These are phyloP conservation scores for Acanthopleura granulata DNA, from an alignment of 2,888 invertebrate species.

Conservation along the genomic window DNA sequence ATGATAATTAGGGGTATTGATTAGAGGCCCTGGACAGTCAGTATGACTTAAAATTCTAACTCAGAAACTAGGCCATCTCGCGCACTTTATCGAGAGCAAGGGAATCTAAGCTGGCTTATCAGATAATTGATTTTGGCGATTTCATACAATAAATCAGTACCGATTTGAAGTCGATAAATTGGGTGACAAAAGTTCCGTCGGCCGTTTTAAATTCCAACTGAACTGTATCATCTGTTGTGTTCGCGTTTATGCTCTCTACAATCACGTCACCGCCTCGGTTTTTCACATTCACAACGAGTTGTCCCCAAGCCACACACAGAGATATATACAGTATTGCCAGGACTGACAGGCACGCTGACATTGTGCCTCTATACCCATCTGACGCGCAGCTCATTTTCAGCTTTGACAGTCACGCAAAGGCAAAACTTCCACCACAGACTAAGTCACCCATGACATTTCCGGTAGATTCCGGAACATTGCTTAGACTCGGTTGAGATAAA, in stretches of 20 bases:
- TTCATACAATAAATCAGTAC: conserved; percentile 75
- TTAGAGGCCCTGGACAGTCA: too few species aligned
- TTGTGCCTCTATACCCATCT: background rate
- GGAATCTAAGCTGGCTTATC: too few species aligned
- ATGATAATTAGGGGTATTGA: too few species aligned
- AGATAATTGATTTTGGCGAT: background rate
- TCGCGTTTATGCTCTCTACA: conserved; percentile 91
- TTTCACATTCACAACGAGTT: conserved; percentile 68
- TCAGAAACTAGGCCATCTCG: too few species aligned
- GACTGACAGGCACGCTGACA: background rate
- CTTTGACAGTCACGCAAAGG: background rate
- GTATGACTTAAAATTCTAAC: too few species aligned
- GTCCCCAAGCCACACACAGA: conserved; percentile 20
- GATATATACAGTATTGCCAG: background rate
- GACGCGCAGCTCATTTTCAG: background rate
- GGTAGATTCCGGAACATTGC: background rate
- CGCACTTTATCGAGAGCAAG: too few species aligned
- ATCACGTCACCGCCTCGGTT: conserved; percentile 92
- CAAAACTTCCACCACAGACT: background rate
- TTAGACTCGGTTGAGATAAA: too few species aligned
- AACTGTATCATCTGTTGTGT: conserved; percentile 90
- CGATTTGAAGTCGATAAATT: conserved; percentile 94
- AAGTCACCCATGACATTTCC: background rate
- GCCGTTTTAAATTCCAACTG: conserved; percentile 89
- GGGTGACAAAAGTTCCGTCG: conserved; percentile 91